These are phyloP conservation scores for Elephantulus edwardii DNA, from an alignment of 2,113 vertebrate species.

Conservation along the genomic window DNA sequence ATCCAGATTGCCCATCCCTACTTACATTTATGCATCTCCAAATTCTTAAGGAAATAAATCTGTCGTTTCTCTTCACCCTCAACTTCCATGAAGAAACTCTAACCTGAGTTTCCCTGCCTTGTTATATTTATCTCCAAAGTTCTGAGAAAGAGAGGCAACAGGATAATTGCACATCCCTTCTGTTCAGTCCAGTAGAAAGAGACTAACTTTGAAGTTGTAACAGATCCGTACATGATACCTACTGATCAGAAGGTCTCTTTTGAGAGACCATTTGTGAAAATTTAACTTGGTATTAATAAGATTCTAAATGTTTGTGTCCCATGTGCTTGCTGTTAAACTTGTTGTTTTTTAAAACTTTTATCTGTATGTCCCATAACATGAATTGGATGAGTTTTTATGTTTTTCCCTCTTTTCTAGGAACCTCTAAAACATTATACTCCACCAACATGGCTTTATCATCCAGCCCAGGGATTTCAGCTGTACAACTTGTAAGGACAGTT, in stretches of 20 bases:
- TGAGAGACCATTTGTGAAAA: not conserved
- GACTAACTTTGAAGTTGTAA: not conserved
- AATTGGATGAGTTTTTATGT: slow-evolving; percentile 23
- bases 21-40: not conserved
- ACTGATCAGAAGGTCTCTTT: slow-evolving; percentile 11
- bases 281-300: slow-evolving; percentile 46
- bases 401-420: slow-evolving; percentile 81
- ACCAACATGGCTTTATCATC: slow-evolving; percentile 89
- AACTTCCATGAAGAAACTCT: not conserved
- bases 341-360: slow-evolving; percentile 9
- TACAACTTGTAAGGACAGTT: slow-evolving; percentile 89
- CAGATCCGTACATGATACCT: not conserved
- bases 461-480: slow-evolving; percentile 89
- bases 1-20: not conserved
- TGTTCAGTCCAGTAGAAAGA: not conserved
- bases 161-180: slow-evolving; percentile 24
- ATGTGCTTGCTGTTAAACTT: not conserved
- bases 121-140: not conserved
- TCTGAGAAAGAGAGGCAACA: not conserved
- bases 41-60: not conserved
- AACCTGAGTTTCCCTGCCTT: not conserved
- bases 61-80: not conserved
- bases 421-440: slow-evolving; percentile 90
- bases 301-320: not conserved
- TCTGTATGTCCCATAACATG: slow-evolving; percentile 6